Conservation (phyloP, 2,113 vertebrate genomes). For the Hyperopisus bebe region DNA sequence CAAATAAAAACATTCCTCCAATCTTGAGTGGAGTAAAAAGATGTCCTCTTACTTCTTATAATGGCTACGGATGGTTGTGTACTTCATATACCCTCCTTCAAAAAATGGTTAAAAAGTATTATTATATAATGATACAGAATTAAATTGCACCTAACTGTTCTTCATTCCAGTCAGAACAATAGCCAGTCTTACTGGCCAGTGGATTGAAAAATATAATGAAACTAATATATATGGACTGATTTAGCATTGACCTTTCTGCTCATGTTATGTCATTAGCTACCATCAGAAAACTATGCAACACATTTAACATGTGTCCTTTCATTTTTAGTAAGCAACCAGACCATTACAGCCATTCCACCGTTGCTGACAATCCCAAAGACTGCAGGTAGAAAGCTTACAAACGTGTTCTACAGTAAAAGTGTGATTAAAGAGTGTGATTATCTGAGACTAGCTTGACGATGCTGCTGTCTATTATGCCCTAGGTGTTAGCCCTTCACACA, state of each 20-base stretch:
- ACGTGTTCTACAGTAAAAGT: background rate
- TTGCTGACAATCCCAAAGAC: conserved; percentile 32
- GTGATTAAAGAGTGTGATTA: background rate
- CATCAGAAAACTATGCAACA: background rate
- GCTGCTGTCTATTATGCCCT: conserved; percentile 8
- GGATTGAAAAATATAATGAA: background rate
- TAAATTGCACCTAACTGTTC: background rate
- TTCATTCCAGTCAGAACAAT: background rate
- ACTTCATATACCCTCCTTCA: background rate
- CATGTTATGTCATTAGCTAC: background rate
- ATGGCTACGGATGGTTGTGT: background rate
- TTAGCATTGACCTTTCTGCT: background rate
- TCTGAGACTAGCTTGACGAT: background rate
- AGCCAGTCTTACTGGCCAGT: background rate
- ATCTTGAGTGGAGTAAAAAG: background rate
- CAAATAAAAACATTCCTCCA: background rate
- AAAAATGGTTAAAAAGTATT: background rate
- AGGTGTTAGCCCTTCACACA: conserved; percentile 65
- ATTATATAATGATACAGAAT: background rate
- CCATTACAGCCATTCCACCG: conserved; percentile 32
- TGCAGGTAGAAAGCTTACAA: conserved; percentile 30
- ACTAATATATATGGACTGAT: background rate
- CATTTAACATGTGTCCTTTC: background rate
- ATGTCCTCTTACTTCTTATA: background rate
- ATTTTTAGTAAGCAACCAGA: background rate